phyloP scores from a whole-genome alignment of 2,888 invertebrate genomes.

The Herminia tarsipennalis region DNA sequence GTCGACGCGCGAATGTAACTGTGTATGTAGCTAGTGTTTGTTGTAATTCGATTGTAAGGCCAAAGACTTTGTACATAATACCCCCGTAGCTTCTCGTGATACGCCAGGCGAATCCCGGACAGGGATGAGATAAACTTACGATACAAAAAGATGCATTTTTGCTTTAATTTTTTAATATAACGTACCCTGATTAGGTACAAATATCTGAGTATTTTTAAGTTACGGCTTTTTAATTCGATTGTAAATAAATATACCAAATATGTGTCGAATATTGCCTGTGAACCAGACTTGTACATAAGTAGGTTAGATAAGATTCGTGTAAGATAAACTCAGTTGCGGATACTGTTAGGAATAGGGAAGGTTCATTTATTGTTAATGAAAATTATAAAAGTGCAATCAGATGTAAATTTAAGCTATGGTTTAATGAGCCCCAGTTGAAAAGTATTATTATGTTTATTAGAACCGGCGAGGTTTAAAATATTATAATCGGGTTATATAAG shows the following conservation, averaged over 20 bases:
- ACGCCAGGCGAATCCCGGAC: constrained; percentile 57
- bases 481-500: constrained; percentile 82
- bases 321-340: constrained; percentile 67
- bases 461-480: constrained; percentile 84
- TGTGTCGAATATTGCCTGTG: constrained; percentile 66
- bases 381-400: constrained; percentile 82
- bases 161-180: constrained; percentile 77
- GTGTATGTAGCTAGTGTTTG: constrained; percentile 64
- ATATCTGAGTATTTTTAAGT: constrained; percentile 78
- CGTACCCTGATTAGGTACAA: constrained; percentile 78
- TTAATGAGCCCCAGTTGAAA: constrained; percentile 80
- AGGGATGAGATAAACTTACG: constrained; percentile 66
- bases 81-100: constrained; percentile 58
- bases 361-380: constrained; percentile 78
- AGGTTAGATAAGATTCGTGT: constrained; percentile 64
- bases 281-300: constrained; percentile 72
- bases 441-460: constrained; percentile 85
- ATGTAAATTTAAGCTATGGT: constrained; percentile 79
- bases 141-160: constrained; percentile 83
- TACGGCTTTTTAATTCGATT: constrained; percentile 70
- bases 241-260: constrained; percentile 85
- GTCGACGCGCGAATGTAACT: constrained; percentile 60
- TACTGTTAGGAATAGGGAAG: constrained; percentile 53
- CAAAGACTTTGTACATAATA: constrained; percentile 83
- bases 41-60: constrained; percentile 75